Evolutionary conservation across 2,888 invertebrate species (phyloP).

Genomic region (Sympetrum striolatum): DNA sequence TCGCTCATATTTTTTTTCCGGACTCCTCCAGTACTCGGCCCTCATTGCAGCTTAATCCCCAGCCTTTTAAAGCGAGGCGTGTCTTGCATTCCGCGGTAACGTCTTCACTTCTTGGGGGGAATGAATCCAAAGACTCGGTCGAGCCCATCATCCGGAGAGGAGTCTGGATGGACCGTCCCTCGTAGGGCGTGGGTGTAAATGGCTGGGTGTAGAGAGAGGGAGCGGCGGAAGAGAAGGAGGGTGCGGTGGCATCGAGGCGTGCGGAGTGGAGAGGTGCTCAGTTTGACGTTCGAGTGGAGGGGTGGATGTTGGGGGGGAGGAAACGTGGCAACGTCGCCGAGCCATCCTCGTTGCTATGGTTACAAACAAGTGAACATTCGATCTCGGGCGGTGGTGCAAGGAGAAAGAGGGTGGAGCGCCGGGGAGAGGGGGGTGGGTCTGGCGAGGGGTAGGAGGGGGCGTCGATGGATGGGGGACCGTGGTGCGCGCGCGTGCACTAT

Average conservation of each 20-base stretch:
- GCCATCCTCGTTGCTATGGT: slow-evolving; percentile 40
- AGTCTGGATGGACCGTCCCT: slow-evolving; percentile 21
- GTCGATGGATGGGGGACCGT: background rate
- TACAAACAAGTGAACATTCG: slow-evolving; percentile 44
- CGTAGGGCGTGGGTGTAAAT: slow-evolving; percentile 12
- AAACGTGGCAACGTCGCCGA: slow-evolving; percentile 34
- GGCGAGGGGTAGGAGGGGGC: background rate
- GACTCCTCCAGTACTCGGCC: background rate
- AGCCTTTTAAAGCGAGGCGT: background rate
- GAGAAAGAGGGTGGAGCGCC: background rate
- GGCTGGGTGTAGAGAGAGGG: slow-evolving; percentile 23
- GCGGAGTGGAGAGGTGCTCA: background rate
- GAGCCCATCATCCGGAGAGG: background rate
- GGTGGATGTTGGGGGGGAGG: background rate
- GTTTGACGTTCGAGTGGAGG: background rate
- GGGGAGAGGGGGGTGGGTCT: background rate
- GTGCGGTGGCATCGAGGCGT: background rate
- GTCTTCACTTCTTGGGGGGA: background rate
- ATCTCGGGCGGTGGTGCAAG: slow-evolving; percentile 41
- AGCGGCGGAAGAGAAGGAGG: background rate
- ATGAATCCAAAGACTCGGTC: background rate
- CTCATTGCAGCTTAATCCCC: slow-evolving; percentile 15
- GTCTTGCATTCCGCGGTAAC: background rate
- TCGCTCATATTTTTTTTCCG: background rate
- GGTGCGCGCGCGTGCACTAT: slow-evolving; percentile 17